Conservation (phyloP, 2,888 invertebrate genomes). For the Dolichomitus sp. region DNA sequence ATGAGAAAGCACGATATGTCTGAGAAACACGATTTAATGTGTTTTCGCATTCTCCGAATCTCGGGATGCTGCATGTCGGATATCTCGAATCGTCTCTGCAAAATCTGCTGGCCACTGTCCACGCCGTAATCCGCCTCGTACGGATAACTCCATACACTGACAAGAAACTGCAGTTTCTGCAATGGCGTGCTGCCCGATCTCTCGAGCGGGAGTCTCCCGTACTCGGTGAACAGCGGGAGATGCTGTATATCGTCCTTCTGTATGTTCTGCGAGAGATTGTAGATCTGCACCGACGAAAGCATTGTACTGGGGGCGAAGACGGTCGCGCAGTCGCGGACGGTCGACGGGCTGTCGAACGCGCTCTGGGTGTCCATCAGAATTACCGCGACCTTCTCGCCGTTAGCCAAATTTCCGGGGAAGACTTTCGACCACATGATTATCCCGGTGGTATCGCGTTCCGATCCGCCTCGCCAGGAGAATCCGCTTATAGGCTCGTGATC, state of each 20-base stretch:
- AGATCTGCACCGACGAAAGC: slow-evolving; percentile 98
- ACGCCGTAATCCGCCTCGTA: slow-evolving; percentile 98
- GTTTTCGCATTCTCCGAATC: slow-evolving; percentile 96
- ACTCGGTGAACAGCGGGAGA: slow-evolving; percentile 98
- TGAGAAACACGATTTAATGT: slow-evolving; percentile 98
- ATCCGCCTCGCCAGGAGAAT: slow-evolving; percentile 98
- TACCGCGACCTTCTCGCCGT: slow-evolving; percentile 94
- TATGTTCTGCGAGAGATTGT: slow-evolving; percentile 98
- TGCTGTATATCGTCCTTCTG: slow-evolving; percentile 99
- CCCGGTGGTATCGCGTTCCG: slow-evolving; percentile 98
- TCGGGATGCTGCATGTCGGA: slow-evolving; percentile 98
- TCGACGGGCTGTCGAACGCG: slow-evolving; percentile 99
- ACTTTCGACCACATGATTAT: slow-evolving; percentile 99
- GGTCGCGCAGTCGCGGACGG: slow-evolving; percentile 98
- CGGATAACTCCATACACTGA: slow-evolving; percentile 99
- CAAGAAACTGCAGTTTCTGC: slow-evolving; percentile 95
- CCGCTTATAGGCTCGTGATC: slow-evolving; percentile 95
- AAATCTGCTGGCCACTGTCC: slow-evolving; percentile 94
- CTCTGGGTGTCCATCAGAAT: slow-evolving; percentile 98
- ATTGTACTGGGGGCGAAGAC: slow-evolving; percentile 99
- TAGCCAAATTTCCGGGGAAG: slow-evolving; percentile 92
- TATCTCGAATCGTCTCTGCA: slow-evolving; percentile 94
- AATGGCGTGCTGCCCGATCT: slow-evolving; percentile 97
- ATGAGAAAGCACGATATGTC: slow-evolving; percentile 98
- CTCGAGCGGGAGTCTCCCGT: slow-evolving; percentile 97